phyloP scores from a whole-genome alignment of 2,113 vertebrate species.

The Chionomys nivalis region DNA sequence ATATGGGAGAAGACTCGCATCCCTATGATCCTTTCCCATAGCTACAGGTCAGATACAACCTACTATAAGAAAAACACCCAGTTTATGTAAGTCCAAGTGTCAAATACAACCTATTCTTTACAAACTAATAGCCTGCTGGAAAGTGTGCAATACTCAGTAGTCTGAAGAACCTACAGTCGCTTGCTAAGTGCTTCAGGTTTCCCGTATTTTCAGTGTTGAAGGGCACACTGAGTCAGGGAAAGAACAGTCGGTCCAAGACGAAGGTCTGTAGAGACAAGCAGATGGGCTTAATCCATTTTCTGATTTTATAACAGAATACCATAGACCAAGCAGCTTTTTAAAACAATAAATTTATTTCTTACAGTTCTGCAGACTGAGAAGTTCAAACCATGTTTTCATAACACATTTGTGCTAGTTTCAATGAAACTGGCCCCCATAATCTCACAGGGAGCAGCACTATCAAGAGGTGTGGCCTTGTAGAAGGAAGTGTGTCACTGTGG shows the following conservation, averaged over 20 bases:
- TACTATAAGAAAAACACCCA: constrained; percentile 37
- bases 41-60: neutral
- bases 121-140: neutral
- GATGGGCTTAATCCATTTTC: neutral
- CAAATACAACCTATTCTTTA: neutral
- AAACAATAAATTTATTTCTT: neutral
- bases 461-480: neutral
- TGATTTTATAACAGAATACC: neutral
- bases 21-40: neutral
- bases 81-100: neutral
- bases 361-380: neutral
- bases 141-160: neutral
- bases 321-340: neutral
- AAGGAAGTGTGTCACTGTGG: neutral
- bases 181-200: constrained; percentile 25
- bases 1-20: neutral
- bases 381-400: neutral
- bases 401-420: neutral
- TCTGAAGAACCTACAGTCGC: neutral
- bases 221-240: neutral
- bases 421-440: neutral
- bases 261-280: neutral
- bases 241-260: neutral
- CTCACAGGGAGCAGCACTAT: neutral
- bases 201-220: neutral